Conservation (phyloP, 2,797 vertebrate genomes). For the Siniperca undulata region DNA sequence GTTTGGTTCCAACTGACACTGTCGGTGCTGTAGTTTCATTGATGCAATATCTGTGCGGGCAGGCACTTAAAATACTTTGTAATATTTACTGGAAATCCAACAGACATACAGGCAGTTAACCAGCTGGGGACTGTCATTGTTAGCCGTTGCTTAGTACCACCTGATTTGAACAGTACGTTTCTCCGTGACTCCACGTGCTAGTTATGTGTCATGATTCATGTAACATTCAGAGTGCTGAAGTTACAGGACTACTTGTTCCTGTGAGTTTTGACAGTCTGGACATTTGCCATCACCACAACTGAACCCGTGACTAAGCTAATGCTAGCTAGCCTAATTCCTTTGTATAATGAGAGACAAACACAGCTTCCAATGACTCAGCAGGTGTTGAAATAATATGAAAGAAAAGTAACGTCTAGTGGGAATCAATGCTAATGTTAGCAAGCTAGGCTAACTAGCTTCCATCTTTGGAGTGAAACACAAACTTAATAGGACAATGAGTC, state of each 20-base stretch:
- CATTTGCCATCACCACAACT: neutral
- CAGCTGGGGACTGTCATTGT: neutral
- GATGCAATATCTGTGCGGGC: neutral
- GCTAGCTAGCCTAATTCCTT: neutral
- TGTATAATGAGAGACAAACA: neutral
- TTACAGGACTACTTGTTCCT: neutral
- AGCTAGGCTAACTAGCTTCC: neutral
- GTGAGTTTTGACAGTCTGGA: neutral
- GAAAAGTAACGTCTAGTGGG: neutral
- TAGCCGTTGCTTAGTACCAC: slow-evolving; percentile 3
- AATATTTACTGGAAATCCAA: neutral
- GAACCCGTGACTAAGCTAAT: neutral
- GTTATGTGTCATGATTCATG: neutral
- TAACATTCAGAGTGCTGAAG: neutral
- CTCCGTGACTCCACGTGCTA: neutral
- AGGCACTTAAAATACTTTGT: neutral
- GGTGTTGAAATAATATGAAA: slow-evolving; percentile 3
- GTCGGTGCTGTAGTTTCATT: neutral
- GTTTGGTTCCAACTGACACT: neutral
- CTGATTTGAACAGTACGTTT: neutral
- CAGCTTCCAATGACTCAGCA: slow-evolving; percentile 5
- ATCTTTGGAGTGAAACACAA: neutral
- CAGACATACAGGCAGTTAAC: neutral
- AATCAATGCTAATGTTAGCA: too few relatives aligned
- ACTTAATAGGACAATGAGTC: neutral